phyloP scores from a whole-genome alignment of 2,797 vertebrate genomes.

The Oreonectes daqikongensis region DNA sequence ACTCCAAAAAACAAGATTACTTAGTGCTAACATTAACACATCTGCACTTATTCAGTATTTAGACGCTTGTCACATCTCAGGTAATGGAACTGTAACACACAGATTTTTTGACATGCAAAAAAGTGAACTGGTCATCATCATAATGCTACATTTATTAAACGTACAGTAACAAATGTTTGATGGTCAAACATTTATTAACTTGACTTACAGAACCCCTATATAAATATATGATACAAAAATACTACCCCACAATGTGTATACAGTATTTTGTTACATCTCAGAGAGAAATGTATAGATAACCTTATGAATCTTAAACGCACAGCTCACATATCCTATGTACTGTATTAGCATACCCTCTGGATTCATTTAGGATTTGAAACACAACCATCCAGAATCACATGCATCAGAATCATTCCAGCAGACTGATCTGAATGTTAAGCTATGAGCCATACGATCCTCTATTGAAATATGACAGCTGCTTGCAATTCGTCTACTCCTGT shows the following conservation, averaged over 20 bases:
- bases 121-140: no score
- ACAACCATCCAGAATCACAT: not conserved
- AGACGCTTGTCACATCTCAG: no score
- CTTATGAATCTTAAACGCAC: not conserved
- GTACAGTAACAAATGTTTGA: not conserved
- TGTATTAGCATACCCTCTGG: not conserved
- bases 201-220: not conserved
- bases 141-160: no score
- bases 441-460: constrained; percentile 19
- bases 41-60: no score
- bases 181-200: not conserved
- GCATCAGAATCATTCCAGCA: constrained; percentile 19
- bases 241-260: no score
- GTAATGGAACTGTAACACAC: no score
- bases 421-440: constrained; percentile 15
- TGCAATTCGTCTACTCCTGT: constrained; percentile 38
- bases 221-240: not conserved
- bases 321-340: not conserved
- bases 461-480: constrained; percentile 26
- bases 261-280: not conserved
- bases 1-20: no score
- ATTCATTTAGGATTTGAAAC: constrained; percentile 8
- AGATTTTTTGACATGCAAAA: no score
- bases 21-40: no score
- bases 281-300: not conserved